Evolutionary conservation across 2,888 invertebrate species (phyloP), one percentile per base, ranked within the genome.

Genomic region (Therioaphis trifolii): DNA sequence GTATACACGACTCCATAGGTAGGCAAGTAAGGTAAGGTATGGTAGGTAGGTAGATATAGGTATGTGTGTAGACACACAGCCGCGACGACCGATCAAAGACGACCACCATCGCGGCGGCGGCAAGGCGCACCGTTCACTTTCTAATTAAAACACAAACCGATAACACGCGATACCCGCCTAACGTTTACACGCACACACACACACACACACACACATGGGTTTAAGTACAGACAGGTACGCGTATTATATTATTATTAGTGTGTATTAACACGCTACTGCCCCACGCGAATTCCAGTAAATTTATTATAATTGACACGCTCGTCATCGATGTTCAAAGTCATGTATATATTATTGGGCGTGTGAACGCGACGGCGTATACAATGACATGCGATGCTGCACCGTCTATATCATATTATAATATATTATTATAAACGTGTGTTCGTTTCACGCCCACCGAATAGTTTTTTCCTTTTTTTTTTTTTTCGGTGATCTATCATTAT

Each of bases 91-190:
- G 69, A 69, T 69, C 69, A 69, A 46, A 69, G 69, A 18, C 69
- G 69, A 69, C 43, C 68, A 40, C 43, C 69, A 35, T 35, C 35
- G 35, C 35, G 35, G 35, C 35, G 7, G 7, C 35, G 35, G 35
- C 7, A 7, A 35, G 35, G 66, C 35, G 1, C 66, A 21, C 61
- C 27, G 74, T 74, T 55, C 74, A 35, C 74, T 74, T 74, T 74
- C 74, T 74, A 74, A 74, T 74, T 74, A 74, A 74, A 74, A 74
- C 74, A 24, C n/a, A 55, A 21, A 74, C 52, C 46, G 46, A 46
- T 71, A 27, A 27, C 46, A 46, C 46, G 46, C 52, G n/a, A 52
- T 52, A 7, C 35, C 35, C 35, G 35, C 7, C 35, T 35, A 35
- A 35, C 35, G 35, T 35, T 35, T 5, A 35, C 7, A 35, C 35